Percentiles rank a stretch among this genome's conserved stretches.
Conservation (phyloP, 92 coral and sea anemone genomes). For the Anthopleura xanthogrammica region DNA sequence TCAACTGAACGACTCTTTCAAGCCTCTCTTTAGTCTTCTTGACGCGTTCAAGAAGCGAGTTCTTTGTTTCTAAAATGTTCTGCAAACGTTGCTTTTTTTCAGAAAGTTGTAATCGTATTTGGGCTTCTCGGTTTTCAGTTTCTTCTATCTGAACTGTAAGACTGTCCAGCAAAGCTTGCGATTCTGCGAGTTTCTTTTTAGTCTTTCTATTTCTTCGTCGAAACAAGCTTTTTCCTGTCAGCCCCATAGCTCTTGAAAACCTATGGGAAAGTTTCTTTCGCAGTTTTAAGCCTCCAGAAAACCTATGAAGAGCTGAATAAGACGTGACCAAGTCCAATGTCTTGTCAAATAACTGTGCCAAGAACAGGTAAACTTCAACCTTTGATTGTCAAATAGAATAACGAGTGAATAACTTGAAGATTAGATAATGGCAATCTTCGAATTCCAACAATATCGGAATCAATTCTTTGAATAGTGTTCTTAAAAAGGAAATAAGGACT, state of each 20-base stretch:
- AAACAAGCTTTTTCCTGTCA: slow-evolving; percentile 35
- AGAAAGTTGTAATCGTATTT: neutral
- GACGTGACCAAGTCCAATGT: neutral
- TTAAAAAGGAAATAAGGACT: slow-evolving; percentile 1
- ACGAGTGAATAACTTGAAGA: slow-evolving; percentile 18
- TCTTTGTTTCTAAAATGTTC: slow-evolving; percentile 9
- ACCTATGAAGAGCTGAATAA: neutral
- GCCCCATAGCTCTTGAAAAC: slow-evolving; percentile 16
- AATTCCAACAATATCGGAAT: slow-evolving; percentile 34
- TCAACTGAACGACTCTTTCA: slow-evolving; percentile 1
- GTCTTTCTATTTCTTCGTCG: slow-evolving; percentile 23
- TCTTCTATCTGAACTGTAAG: slow-evolving; percentile 21
- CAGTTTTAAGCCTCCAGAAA: neutral
- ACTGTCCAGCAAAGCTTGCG: slow-evolving; percentile 18
- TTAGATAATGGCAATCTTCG: slow-evolving; percentile 33
- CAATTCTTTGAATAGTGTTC: slow-evolving; percentile 22
- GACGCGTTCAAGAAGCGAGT: slow-evolving; percentile 6
- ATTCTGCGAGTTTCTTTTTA: slow-evolving; percentile 32
- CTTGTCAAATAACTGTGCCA: neutral
- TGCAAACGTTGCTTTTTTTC: slow-evolving; percentile 8
- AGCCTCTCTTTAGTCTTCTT: slow-evolving; percentile 13
- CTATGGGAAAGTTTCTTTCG: neutral
- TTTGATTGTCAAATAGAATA: slow-evolving; percentile 12
- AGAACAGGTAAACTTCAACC: slow-evolving; percentile 25
- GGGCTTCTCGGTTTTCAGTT: slow-evolving; percentile 12